Evolutionary conservation across 2,797 vertebrate genomes (phyloP).

Genomic region (Catharus ustulatus): DNA sequence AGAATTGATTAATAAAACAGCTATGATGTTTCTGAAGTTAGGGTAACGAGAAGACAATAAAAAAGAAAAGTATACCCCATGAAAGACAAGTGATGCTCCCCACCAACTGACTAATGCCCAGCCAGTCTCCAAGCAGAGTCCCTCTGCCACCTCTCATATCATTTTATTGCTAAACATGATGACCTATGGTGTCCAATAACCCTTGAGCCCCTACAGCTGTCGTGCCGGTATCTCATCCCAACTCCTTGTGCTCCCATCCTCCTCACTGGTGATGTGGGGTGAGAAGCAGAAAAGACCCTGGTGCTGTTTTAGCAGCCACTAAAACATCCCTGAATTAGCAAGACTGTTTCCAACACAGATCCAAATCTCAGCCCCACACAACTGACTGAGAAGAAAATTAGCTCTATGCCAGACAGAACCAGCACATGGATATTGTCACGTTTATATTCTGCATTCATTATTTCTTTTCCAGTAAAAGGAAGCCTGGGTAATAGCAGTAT

Average conservation of each 20-base stretch:
- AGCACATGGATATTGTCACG: rapidly evolving
- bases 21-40: not conserved
- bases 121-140: no score
- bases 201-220: not conserved
- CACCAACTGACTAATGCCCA: not conserved
- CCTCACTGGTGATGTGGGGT: rapidly evolving
- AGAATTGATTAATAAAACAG: no score
- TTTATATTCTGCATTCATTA: not conserved
- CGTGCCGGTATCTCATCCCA: not conserved
- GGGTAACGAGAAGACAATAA: rapidly evolving
- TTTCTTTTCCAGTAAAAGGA: not conserved
- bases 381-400: not conserved
- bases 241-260: not conserved
- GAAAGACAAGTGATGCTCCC: not conserved
- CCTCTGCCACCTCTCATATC: rapidly evolving
- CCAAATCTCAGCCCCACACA: not conserved
- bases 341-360: not conserved
- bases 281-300: not conserved
- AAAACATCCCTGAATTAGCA: not conserved
- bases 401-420: not conserved
- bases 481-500: not conserved
- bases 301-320: no score
- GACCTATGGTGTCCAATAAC: rapidly evolving
- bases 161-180: not conserved
- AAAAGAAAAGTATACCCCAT: not conserved